Conservation (phyloP, 2,797 vertebrate genomes). For the Rhynchotus rufescens region DNA sequence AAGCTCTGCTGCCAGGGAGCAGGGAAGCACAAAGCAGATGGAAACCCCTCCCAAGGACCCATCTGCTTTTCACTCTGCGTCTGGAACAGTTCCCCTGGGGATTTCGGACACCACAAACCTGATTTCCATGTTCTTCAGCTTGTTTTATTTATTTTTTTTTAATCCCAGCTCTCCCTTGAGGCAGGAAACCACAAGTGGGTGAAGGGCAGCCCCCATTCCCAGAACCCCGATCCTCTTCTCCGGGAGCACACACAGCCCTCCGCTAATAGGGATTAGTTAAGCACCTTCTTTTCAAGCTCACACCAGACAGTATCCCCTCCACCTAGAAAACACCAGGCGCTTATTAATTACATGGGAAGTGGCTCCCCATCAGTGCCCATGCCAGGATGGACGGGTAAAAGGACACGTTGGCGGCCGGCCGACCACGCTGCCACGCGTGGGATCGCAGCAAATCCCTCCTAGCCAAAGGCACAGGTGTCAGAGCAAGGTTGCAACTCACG, state of each 20-base stretch:
- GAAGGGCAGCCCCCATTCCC: background rate
- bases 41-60: background rate
- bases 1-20: background rate
- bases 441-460: too few species aligned
- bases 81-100: background rate
- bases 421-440: too few species aligned
- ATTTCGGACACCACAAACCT: background rate
- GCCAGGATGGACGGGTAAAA: background rate
- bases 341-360: conserved; percentile 59
- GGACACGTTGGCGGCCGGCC: background rate
- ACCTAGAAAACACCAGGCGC: conserved; percentile 46
- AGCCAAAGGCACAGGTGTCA: too few species aligned
- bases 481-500: too few species aligned
- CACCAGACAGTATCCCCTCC: background rate
- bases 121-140: background rate
- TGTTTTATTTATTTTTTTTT: too few species aligned
- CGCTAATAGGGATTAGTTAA: conserved; percentile 2
- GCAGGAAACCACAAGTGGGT: background rate
- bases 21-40: too few species aligned
- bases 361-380: conserved; percentile 19
- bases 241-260: background rate
- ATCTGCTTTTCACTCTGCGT: background rate
- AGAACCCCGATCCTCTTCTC: background rate
- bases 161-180: background rate
- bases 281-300: conserved; percentile 2